A percentile compares a stretch with the other conserved stretches of the same genome.
Conservation (phyloP, 2,888 invertebrate species). For the Nephrotoma flavescens region DNA sequence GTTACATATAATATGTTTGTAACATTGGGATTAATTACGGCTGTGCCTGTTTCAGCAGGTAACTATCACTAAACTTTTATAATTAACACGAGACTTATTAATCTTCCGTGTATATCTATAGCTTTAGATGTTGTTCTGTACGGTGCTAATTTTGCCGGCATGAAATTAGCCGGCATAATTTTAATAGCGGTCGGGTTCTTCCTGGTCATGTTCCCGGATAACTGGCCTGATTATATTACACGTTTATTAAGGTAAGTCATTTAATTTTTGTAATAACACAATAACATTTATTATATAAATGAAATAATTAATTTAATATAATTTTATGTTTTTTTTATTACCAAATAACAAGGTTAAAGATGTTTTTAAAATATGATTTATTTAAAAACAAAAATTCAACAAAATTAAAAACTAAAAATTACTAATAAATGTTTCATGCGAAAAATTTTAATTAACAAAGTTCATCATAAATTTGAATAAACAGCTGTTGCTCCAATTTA, state of each 20-base stretch:
- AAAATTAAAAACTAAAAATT: conserved; percentile 1
- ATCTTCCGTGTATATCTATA: conserved; percentile 22
- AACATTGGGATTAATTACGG: conserved; percentile 82
- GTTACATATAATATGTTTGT: conserved; percentile 91
- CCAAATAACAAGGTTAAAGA: not conserved
- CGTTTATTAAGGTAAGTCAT: conserved; percentile 62
- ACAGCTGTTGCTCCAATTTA: not conserved
- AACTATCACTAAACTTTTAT: conserved; percentile 20
- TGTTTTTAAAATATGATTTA: not conserved
- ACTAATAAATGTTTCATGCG: not conserved
- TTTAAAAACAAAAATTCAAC: not conserved
- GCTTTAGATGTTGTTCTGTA: conserved; percentile 78
- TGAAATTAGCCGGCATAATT: conserved; percentile 90
- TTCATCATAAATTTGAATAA: not conserved
- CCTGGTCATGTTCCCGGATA: conserved; percentile 87
- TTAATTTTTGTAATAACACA: conserved; percentile 10
- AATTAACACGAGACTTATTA: not conserved
- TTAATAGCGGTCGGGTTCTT: conserved; percentile 83
- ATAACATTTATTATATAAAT: not conserved
- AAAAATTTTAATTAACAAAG: not conserved
- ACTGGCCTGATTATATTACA: conserved; percentile 93
- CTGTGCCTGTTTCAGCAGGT: conserved; percentile 92
- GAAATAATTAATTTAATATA: not conserved
- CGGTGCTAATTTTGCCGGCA: conserved; percentile 75
- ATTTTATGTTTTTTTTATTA: not conserved